Evolutionary conservation across 2,113 vertebrate species (phyloP).

Genomic region (Chamaetylas fuelleborni): DNA sequence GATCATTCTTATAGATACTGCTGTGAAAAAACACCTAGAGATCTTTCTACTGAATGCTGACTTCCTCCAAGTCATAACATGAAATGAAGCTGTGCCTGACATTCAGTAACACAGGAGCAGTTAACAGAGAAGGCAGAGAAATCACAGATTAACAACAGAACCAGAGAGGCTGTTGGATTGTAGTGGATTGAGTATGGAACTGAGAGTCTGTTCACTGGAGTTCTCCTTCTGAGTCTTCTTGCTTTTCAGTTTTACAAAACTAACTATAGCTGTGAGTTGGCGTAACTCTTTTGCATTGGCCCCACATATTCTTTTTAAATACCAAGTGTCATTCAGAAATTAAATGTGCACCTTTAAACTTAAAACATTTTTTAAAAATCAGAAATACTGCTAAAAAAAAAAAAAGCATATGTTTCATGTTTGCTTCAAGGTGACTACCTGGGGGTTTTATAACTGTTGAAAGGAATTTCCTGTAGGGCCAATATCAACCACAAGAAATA

Average conservation of each 20-base stretch:
- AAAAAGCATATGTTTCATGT: not conserved
- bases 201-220: not conserved
- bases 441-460: not conserved
- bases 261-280: not conserved
- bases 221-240: not conserved
- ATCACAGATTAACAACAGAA: not conserved
- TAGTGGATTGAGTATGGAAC: not conserved
- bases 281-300: not conserved
- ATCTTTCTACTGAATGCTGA: not conserved
- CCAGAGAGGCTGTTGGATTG: not conserved
- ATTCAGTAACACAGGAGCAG: not conserved
- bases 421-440: not conserved
- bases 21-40: not conserved
- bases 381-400: not conserved
- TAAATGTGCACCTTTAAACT: not conserved
- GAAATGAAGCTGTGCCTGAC: not conserved
- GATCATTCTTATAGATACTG: not conserved
- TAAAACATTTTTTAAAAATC: not conserved
- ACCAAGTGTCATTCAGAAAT: not conserved
- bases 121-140: not conserved
- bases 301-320: not conserved
- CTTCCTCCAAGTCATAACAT: not conserved
- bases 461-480: not conserved
- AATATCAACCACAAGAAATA: not conserved
- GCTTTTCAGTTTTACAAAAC: not conserved